Conservation (phyloP, 2,797 vertebrate genomes). For the Saxicola maurus region DNA sequence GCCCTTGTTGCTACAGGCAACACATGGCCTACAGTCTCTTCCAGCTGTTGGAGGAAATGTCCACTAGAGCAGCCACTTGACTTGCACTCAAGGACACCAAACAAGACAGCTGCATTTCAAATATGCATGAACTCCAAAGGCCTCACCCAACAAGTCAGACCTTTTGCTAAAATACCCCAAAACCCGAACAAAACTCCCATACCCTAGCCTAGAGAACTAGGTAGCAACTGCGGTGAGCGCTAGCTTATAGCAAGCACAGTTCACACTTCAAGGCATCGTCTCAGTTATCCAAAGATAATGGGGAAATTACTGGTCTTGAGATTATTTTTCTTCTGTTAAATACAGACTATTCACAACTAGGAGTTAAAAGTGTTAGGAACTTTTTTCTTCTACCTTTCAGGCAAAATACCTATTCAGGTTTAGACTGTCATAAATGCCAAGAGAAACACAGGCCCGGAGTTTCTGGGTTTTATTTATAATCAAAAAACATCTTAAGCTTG, state of each 20-base stretch:
- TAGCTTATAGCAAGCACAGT: not conserved
- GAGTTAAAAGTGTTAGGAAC: not conserved
- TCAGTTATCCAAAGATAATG: not conserved
- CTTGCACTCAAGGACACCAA: not conserved
- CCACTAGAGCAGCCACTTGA: not conserved
- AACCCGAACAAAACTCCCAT: not conserved
- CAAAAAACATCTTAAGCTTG: not conserved
- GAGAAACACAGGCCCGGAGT: not conserved
- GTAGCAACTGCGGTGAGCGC: not conserved
- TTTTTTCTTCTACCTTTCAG: not conserved
- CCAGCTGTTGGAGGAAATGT: not conserved
- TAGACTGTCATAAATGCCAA: not conserved
- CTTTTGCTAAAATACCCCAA: not conserved
- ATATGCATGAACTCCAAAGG: not conserved
- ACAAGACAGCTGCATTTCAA: not conserved
- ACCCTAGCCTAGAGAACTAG: not conserved
- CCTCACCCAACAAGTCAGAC: not conserved
- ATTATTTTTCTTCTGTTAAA: not conserved
- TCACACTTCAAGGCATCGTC: not conserved
- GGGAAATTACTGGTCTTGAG: fast-evolving
- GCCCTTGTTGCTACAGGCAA: not conserved
- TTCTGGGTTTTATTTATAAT: not conserved
- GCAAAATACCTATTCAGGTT: not conserved
- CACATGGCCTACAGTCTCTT: not conserved
- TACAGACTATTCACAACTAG: not conserved